Evolutionary conservation across 2,888 invertebrate species (phyloP).

Genomic region (Luffia ferchaultella): DNA sequence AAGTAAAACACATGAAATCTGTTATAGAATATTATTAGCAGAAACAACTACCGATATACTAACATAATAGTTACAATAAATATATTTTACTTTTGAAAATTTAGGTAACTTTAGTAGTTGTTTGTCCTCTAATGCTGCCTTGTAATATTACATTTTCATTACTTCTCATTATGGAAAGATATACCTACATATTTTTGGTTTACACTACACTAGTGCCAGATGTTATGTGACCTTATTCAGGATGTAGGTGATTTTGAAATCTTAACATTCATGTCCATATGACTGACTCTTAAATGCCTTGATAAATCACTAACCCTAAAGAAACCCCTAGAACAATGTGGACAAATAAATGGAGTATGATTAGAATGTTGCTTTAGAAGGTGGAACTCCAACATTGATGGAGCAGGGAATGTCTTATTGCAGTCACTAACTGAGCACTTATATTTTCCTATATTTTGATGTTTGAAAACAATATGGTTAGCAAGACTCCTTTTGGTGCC

Average conservation of each 20-base stretch:
- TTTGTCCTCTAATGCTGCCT: too few species aligned
- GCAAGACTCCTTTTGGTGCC: conserved; percentile 35
- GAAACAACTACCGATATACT: too few species aligned
- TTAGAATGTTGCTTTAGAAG: conserved; percentile 51
- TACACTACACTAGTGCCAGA: too few species aligned
- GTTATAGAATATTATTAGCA: too few species aligned
- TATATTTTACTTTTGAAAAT: too few species aligned
- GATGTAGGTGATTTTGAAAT: conserved; percentile 13
- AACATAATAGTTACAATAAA: too few species aligned
- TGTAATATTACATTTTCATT: too few species aligned
- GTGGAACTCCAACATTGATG: conserved; percentile 52
- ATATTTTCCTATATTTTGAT: conserved; percentile 45
- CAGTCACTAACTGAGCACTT: conserved; percentile 51
- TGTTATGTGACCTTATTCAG: too few species aligned
- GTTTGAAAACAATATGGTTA: conserved; percentile 45
- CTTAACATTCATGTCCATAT: conserved; percentile 32
- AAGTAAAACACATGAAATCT: too few species aligned
- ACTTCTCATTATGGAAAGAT: too few species aligned
- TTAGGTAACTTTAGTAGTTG: too few species aligned
- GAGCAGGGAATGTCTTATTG: conserved; percentile 42
- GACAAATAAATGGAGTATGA: conserved; percentile 48
- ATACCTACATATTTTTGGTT: too few species aligned
- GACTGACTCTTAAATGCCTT: conserved; percentile 40
- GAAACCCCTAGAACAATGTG: conserved; percentile 48
- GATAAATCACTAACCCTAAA: conserved; percentile 48